phyloP scores from a whole-genome alignment of 2,113 vertebrate genomes.

The Corythornis vintsioides region DNA sequence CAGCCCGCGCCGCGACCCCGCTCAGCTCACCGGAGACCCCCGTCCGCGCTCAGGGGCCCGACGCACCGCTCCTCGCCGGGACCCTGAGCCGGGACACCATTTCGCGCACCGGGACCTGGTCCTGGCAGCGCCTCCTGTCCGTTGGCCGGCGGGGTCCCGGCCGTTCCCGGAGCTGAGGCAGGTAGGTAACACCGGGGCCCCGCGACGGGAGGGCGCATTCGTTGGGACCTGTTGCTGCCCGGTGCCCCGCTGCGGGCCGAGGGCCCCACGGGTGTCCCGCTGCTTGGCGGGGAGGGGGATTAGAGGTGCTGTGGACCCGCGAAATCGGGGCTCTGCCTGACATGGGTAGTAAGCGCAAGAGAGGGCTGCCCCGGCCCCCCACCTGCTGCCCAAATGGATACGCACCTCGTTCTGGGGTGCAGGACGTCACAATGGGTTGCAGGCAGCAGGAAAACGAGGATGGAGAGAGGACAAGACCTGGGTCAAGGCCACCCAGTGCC shows the following conservation, averaged over 20 bases:
- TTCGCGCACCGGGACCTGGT: background rate
- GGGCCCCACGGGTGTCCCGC: background rate
- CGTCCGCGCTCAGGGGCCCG: background rate
- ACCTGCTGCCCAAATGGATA: background rate
- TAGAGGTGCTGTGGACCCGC: background rate
- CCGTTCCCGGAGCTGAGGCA: background rate
- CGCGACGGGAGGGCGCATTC: background rate
- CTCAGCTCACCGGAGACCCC: background rate
- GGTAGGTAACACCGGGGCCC: background rate
- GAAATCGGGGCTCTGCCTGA: background rate
- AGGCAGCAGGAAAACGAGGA: background rate
- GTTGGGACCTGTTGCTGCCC: background rate
- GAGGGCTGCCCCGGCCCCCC: background rate
- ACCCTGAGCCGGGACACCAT: background rate
- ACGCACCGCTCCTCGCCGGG: background rate
- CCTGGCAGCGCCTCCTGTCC: background rate
- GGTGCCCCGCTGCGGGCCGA: background rate
- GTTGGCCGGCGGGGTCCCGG: background rate
- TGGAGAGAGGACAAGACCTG: background rate
- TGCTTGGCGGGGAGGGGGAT: background rate
- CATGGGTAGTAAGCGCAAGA: accelerated
- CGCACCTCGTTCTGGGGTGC: background rate
- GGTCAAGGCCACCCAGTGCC: background rate
- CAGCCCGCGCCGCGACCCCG: background rate
- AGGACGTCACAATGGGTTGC: background rate